Conservation (phyloP, 2,113 vertebrate species). For the Entosphenus tridentatus region DNA sequence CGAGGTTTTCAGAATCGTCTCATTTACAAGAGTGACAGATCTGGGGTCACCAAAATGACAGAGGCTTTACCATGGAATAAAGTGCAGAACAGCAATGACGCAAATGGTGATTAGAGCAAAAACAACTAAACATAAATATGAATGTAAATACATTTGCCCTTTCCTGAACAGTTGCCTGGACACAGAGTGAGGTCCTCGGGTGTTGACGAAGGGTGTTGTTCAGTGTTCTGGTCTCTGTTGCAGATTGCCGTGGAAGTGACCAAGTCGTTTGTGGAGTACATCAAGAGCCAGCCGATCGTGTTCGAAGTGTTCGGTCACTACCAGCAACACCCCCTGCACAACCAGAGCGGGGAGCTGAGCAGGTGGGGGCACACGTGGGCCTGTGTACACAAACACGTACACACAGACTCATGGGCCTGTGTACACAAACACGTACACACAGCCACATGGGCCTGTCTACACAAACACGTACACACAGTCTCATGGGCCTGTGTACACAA, state of each 20-base stretch:
- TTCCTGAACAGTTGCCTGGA: too few relatives aligned
- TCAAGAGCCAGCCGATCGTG: slow-evolving; percentile 79
- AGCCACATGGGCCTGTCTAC: not conserved
- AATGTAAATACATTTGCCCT: too few relatives aligned
- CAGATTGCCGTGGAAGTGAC: slow-evolving; percentile 91
- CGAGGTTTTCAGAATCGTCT: too few relatives aligned
- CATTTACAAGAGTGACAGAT: too few relatives aligned
- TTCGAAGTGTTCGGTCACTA: slow-evolving; percentile 97
- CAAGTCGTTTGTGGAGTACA: slow-evolving; percentile 79
- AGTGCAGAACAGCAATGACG: too few relatives aligned
- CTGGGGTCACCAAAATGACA: too few relatives aligned
- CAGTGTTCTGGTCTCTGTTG: not conserved
- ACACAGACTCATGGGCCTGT: too few relatives aligned
- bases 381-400: not conserved
- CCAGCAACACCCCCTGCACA: slow-evolving; percentile 68
- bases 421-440: not conserved
- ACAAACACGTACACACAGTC: not conserved
- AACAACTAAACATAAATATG: too few relatives aligned
- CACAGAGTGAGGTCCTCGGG: too few relatives aligned
- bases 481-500: not conserved
- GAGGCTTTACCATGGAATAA: too few relatives aligned
- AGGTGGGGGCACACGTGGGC: slow-evolving; percentile 26
- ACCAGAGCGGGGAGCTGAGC: slow-evolving; percentile 55
- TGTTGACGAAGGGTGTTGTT: too few relatives aligned
- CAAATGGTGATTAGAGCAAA: too few relatives aligned